phyloP scores from a whole-genome alignment of 2,888 invertebrate species.

The Tiphia femorata region DNA sequence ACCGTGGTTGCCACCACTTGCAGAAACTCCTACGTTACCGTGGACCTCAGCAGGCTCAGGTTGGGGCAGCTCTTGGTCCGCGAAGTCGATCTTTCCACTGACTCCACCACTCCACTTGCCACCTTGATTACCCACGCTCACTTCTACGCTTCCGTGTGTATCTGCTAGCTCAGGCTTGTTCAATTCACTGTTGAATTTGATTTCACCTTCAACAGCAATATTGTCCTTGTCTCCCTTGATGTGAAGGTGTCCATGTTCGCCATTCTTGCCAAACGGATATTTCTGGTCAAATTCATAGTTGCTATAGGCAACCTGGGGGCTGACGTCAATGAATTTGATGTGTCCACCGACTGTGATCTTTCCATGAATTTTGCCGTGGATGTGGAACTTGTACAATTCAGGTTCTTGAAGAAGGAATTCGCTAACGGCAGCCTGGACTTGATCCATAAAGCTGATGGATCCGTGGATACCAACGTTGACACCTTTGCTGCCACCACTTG shows the following conservation, averaged over 20 bases:
- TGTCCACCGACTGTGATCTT: background rate
- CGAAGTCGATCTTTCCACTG: background rate
- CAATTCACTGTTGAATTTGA: background rate
- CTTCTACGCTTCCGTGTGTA: background rate
- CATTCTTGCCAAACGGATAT: too few species aligned
- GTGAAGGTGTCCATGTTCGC: too few species aligned
- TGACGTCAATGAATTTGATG: background rate
- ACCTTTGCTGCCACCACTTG: background rate
- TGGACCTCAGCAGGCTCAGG: too few species aligned
- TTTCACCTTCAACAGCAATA: background rate
- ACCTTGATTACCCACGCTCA: background rate
- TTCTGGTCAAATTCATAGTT: too few species aligned
- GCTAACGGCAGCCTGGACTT: background rate
- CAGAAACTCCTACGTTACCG: background rate
- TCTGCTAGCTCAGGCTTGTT: background rate
- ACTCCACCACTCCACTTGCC: background rate
- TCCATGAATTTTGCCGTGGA: background rate
- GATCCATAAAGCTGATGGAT: background rate
- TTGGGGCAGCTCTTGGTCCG: too few species aligned
- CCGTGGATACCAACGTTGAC: background rate
- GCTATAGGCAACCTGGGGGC: too few species aligned
- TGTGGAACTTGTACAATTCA: background rate
- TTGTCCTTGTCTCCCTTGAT: background rate
- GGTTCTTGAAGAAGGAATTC: background rate
- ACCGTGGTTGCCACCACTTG: background rate